Evolutionary conservation across 1,140 invertebrate species (phyloP).

Genomic region (Panagrolaimus sp.): DNA sequence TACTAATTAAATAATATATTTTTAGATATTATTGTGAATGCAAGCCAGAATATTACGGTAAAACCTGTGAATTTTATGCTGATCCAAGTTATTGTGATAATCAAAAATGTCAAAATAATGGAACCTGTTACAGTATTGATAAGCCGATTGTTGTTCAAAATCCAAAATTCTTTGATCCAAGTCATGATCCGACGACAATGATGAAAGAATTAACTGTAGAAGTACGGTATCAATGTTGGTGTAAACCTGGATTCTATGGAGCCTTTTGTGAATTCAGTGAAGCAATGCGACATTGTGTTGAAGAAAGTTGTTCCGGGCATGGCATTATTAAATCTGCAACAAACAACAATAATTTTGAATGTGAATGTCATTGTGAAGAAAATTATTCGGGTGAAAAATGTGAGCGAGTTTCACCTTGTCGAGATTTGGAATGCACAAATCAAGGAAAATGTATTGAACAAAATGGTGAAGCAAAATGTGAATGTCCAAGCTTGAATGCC

Average conservation of each 20-base stretch:
- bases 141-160: conserved; percentile 21
- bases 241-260: conserved; percentile 33
- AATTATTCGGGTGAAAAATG: conserved; percentile 33
- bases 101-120: conserved; percentile 34
- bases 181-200: not conserved
- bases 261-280: conserved; percentile 37
- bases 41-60: conserved; percentile 31
- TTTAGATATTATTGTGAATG: conserved; percentile 33
- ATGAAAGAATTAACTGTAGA: conserved; percentile 16
- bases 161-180: not conserved
- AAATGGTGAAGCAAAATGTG: conserved; percentile 19
- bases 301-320: conserved; percentile 35
- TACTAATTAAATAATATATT: too few species aligned
- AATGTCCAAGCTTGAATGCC: conserved; percentile 16
- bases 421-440: conserved; percentile 34
- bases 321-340: conserved; percentile 24
- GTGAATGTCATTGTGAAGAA: conserved; percentile 31
- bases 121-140: conserved; percentile 40
- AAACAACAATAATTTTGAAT: conserved; percentile 16
- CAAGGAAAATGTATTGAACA: conserved; percentile 24
- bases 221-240: conserved; percentile 36
- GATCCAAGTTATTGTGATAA: conserved; percentile 26
- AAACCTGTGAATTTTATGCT: conserved; percentile 36
- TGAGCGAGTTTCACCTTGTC: conserved; percentile 34
- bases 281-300: conserved; percentile 34